Conservation (phyloP, 1,140 invertebrate genomes). For the Lordiphosa clarofinis region DNA sequence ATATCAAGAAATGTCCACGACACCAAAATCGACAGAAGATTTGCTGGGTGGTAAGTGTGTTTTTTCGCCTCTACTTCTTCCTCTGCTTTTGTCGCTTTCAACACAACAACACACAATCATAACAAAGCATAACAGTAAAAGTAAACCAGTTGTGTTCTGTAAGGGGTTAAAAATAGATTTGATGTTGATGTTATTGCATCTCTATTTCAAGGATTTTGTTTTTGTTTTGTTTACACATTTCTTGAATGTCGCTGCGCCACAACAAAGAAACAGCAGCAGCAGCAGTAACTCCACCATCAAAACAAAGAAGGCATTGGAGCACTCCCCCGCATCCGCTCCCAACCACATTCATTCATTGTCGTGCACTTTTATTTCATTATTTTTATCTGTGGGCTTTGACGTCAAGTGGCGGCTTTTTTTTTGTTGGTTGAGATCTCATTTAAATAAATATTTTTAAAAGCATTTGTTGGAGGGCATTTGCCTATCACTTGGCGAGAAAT, state of each 20-base stretch:
- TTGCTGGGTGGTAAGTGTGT: constrained; percentile 72
- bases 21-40: constrained; percentile 73
- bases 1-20: constrained; percentile 75
- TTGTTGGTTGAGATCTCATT: constrained; percentile 7
- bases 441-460: constrained; percentile 42
- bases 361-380: constrained; percentile 41
- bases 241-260: constrained; percentile 31
- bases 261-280: constrained; percentile 52
- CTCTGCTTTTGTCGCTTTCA: constrained; percentile 13
- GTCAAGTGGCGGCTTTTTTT: constrained; percentile 47
- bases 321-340: constrained; percentile 39
- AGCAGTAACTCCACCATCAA: constrained; percentile 1
- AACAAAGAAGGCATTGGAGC: constrained; percentile 3
- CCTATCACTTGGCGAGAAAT: constrained; percentile 63
- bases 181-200: constrained; percentile 37
- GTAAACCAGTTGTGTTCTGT: constrained; percentile 19
- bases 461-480: constrained; percentile 62
- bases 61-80: constrained; percentile 27
- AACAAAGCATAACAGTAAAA: constrained; percentile 25
- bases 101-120: no score
- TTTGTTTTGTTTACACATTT: constrained; percentile 53
- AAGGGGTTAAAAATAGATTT: constrained; percentile 23
- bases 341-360: constrained; percentile 37
- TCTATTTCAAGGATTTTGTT: constrained; percentile 61
- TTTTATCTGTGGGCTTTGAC: constrained; percentile 62